Evolutionary conservation across 2,797 vertebrate genomes (phyloP).

Genomic region (Tauraco hartlaubi): DNA sequence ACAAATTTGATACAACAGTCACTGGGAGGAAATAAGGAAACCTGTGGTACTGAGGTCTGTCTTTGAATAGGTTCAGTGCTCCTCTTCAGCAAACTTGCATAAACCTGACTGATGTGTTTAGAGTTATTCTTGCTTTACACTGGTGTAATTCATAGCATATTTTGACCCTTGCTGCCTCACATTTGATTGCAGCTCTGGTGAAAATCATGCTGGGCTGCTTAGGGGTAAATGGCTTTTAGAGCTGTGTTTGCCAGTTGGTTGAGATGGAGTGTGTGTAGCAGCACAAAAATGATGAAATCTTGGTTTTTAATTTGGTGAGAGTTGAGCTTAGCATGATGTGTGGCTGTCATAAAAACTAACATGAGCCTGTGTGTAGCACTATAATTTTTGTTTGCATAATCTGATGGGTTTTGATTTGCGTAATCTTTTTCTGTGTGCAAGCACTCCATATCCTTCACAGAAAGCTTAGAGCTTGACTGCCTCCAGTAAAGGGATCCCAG

Average conservation of each 20-base stretch:
- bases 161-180: neutral
- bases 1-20: neutral
- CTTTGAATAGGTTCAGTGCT: neutral
- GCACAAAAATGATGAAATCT: neutral
- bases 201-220: neutral
- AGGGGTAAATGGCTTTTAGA: neutral
- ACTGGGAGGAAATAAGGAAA: neutral
- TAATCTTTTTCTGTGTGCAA: neutral
- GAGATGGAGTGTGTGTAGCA: neutral
- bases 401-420: neutral
- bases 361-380: neutral
- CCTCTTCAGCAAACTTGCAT: neutral
- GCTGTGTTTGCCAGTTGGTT: neutral
- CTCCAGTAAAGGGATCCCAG: neutral
- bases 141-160: neutral
- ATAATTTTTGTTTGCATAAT: conserved; percentile 48
- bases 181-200: neutral
- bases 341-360: neutral
- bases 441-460: neutral
- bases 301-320: neutral
- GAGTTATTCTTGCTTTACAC: neutral
- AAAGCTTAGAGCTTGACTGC: conserved; percentile 5
- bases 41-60: neutral
- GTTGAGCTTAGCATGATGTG: neutral
- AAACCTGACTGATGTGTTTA: neutral